Evolutionary conservation across 1,140 invertebrate genomes (phyloP).

Genomic region (Rhopalosiphum padi): DNA sequence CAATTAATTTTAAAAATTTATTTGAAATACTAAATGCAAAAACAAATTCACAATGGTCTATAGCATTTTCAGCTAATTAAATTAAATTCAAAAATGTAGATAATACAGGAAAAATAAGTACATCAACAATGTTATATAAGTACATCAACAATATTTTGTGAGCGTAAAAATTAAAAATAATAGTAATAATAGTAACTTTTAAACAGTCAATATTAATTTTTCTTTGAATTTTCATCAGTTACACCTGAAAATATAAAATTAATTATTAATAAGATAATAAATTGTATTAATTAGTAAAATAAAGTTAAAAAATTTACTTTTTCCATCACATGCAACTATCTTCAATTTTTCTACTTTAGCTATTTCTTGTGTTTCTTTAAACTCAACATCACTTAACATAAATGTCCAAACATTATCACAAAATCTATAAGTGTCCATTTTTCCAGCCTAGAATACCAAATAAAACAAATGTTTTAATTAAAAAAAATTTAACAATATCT

Average conservation of each 20-base stretch:
- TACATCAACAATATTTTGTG: slow-evolving; percentile 1
- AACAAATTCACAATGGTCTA: background rate
- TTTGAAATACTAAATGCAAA: background rate
- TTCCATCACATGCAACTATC: slow-evolving; percentile 99
- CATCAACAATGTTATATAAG: slow-evolving; percentile 14
- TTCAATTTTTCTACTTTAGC: slow-evolving; percentile 97
- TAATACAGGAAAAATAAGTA: slow-evolving; percentile 2
- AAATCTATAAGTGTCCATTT: slow-evolving; percentile 97
- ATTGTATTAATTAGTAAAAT: background rate
- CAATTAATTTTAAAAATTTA: background rate
- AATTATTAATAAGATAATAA: background rate
- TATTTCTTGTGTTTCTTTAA: slow-evolving; percentile 93
- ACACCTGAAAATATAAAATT: slow-evolving; percentile 43
- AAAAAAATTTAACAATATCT: background rate
- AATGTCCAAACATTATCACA: slow-evolving; percentile 99
- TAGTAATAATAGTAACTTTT: background rate
- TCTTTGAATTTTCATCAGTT: slow-evolving; percentile 49
- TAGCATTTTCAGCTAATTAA: background rate
- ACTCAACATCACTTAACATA: slow-evolving; percentile 97
- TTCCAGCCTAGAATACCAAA: slow-evolving; percentile 76
- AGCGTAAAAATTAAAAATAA: background rate
- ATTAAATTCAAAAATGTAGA: background rate
- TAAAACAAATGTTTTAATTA: slow-evolving; percentile 39
- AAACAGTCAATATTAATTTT: slow-evolving; percentile 16
- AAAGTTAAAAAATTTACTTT: slow-evolving; percentile 69